Base-by-base conservation (phyloP, 2,797 vertebrate genomes). In the Psittacula derbiana region DNA sequence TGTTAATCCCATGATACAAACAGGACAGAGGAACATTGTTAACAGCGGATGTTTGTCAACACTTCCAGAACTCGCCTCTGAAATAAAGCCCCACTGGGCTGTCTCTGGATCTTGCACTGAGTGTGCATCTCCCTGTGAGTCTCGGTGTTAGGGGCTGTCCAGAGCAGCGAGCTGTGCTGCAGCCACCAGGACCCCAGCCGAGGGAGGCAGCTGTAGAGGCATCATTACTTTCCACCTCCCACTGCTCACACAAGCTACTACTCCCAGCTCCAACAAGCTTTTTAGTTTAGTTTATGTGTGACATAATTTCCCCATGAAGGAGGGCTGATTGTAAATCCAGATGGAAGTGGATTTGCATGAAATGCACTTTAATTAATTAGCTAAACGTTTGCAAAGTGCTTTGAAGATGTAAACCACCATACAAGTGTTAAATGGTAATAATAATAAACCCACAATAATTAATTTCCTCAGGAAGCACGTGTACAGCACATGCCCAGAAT, bases 321-420 rank as follows among this genome's bases (percentile, higher is more conserved):
- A 93, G 72, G 57, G 44, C 74, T 93, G 93, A 88, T 92, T 92
- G 92, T 96, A 94, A 97, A 94, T 87, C 93, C 94, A 96, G 95
- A 95, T 90, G 92, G 86, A 96, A 95, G 89, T 18, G 19, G 86
- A 91, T 94, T 96, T 92, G 88, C 92, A 60, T 92, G 93, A 96
- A 97, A 96, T 60, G 62, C 86, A 57, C 95, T 97, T 93, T 96
- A 97, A 97, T 97, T 97, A 97, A 97, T 97, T 95, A 94, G 81
- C 88, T 96, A 95, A 96, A 94, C 43, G 75, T 69, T 95, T 87
- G 69, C 78, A 79, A 93, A 96, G 93, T 85, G 90, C 92, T 97
- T 94, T 94, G 90, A 96, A 95, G 93, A 97, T 95, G 80, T 81
- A 88, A 92, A 95, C 60, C 90, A 73, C 81, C 79, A 36, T 82